Evolutionary conservation across 2,888 invertebrate genomes (phyloP).

Genomic region (Sinodicranocentrus sp.): DNA sequence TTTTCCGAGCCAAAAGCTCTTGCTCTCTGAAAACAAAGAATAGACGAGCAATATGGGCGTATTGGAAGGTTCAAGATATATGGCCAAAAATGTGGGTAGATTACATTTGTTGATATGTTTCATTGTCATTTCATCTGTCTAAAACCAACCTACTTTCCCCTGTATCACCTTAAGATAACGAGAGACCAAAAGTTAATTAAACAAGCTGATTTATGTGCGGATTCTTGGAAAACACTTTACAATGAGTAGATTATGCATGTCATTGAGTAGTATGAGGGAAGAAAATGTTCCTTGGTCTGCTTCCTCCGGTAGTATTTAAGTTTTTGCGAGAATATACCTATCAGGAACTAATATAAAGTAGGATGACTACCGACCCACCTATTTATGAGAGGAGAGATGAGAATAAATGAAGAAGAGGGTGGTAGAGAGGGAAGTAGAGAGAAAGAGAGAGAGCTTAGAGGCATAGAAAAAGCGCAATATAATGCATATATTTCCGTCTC

Average conservation of each 20-base stretch:
- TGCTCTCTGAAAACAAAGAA: background rate
- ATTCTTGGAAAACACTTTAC: constrained; percentile 13
- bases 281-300: no score
- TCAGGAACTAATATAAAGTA: no score
- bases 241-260: constrained; percentile 18
- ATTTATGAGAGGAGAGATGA: background rate
- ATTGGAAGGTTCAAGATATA: background rate
- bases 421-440: constrained; percentile 5
- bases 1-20: no score
- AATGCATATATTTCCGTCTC: no score
- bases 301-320: no score
- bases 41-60: background rate
- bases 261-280: background rate
- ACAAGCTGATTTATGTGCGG: constrained; percentile 51
- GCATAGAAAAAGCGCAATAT: no score
- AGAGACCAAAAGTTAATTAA: constrained; percentile 53
- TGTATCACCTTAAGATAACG: constrained; percentile 11
- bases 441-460: background rate
- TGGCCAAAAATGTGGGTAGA: constrained; percentile 31
- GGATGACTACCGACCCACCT: no score
- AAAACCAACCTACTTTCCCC: constrained; percentile 3
- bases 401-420: background rate
- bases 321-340: background rate
- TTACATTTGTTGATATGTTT: constrained; percentile 34
- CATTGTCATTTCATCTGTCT: constrained; percentile 51